Percentiles rank a stretch among this genome's conserved stretches.
These are phyloP conservation scores for Alsophila aescularia DNA, from an alignment of 2,888 invertebrate species.

Conservation along the genomic window DNA sequence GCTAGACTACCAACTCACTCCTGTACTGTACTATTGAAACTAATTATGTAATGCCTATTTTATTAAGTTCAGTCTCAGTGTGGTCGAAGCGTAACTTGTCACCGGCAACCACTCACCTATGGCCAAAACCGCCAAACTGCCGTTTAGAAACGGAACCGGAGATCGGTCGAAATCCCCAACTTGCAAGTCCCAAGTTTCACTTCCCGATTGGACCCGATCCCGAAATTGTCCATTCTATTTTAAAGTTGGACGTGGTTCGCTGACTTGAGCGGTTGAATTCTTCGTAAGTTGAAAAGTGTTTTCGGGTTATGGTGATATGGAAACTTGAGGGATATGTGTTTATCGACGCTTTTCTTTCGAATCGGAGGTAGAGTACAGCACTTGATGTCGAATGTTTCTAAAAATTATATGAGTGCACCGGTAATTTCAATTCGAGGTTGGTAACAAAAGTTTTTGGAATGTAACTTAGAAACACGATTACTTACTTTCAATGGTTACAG, in stretches of 20 bases:
- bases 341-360: constrained; percentile 26
- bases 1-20: too few species aligned
- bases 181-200: constrained; percentile 41
- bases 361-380: constrained; percentile 1
- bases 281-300: constrained; percentile 35
- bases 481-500: not conserved
- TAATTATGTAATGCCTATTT: not conserved
- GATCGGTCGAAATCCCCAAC: constrained; percentile 54
- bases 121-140: constrained; percentile 50
- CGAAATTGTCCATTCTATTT: constrained; percentile 51
- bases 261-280: constrained; percentile 31
- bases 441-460: too few species aligned
- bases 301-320: constrained; percentile 27
- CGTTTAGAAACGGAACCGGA: constrained; percentile 59
- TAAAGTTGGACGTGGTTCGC: constrained; percentile 37
- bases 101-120: constrained; percentile 39
- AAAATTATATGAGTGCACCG: not conserved
- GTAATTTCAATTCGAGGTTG: not conserved
- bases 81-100: constrained; percentile 17
- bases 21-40: not conserved
- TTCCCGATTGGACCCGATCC: constrained; percentile 46
- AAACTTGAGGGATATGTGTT: constrained; percentile 22
- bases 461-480: not conserved
- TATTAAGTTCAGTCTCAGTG: not conserved
- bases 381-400: not conserved